These are phyloP conservation scores for Autographa gamma DNA, from an alignment of 2,888 invertebrate species.

Conservation along the genomic window DNA sequence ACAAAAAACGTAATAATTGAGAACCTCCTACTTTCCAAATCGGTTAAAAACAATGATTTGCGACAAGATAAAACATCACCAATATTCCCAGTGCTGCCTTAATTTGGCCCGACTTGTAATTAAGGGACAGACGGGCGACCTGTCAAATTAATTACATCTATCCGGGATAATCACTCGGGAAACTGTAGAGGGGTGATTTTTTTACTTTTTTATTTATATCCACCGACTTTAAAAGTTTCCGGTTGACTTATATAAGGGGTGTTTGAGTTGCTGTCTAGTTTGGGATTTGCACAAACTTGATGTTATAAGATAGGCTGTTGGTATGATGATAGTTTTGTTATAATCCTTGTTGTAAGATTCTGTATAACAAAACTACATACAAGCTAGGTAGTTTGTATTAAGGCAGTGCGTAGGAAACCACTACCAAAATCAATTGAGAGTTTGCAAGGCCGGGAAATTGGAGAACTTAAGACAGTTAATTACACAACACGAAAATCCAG, in stretches of 20 bases:
- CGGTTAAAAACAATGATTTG: constrained; percentile 6
- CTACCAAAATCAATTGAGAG: too few species aligned
- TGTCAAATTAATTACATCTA: constrained; percentile 73
- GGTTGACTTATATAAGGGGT: constrained; percentile 15
- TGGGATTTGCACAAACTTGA: neutral
- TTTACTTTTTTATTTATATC: constrained; percentile 45
- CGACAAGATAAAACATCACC: constrained; percentile 37
- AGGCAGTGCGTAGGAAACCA: too few species aligned
- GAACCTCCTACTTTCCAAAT: neutral
- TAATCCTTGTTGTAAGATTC: neutral
- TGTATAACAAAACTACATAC: too few species aligned
- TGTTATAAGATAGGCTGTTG: neutral
- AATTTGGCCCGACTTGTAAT: constrained; percentile 68
- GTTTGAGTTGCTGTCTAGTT: neutral
- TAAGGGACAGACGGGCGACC: constrained; percentile 58
- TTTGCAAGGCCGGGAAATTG: too few species aligned
- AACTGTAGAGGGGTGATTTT: constrained; percentile 61
- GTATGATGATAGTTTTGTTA: neutral
- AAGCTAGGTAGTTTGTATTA: too few species aligned
- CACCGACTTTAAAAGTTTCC: constrained; percentile 20
- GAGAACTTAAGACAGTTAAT: too few species aligned
- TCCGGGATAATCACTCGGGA: constrained; percentile 68
- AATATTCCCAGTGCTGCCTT: constrained; percentile 53
- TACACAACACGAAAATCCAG: too few species aligned
- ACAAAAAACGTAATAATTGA: too few species aligned